Conservation (phyloP, 1,140 invertebrate genomes). For the Battus philenor region DNA sequence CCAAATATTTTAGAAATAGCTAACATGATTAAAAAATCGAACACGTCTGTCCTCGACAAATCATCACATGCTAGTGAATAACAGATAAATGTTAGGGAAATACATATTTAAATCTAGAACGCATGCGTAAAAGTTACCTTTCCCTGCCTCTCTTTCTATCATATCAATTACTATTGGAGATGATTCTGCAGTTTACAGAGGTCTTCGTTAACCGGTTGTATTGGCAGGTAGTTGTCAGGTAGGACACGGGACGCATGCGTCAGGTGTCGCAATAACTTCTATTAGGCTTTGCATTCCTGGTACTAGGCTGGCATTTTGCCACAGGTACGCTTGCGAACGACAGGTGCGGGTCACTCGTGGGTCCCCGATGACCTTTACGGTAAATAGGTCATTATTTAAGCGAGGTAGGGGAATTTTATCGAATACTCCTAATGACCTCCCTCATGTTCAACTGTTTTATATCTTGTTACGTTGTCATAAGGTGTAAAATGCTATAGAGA, state of each 20-base stretch:
- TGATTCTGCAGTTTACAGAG: slow-evolving; percentile 14
- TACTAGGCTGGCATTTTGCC: slow-evolving; percentile 74
- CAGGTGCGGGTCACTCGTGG: slow-evolving; percentile 54
- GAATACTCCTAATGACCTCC: too few relatives aligned
- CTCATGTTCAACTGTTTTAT: not conserved
- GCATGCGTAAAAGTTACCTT: slow-evolving; percentile 32
- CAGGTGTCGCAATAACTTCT: slow-evolving; percentile 48
- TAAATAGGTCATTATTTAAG: slow-evolving; percentile 6
- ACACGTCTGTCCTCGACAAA: too few relatives aligned
- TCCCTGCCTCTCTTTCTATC: slow-evolving; percentile 19
- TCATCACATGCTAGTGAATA: slow-evolving; percentile 24
- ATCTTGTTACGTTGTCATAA: not conserved
- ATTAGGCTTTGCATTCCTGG: slow-evolving; percentile 46
- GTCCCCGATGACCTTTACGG: slow-evolving; percentile 39
- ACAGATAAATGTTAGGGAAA: slow-evolving; percentile 23
- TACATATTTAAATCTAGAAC: slow-evolving; percentile 19
- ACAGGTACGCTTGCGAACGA: slow-evolving; percentile 69
- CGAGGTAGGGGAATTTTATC: not conserved
- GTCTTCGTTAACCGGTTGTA: slow-evolving; percentile 34
- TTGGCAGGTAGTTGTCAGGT: slow-evolving; percentile 56
- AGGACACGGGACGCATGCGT: slow-evolving; percentile 48
- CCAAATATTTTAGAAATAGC: too few relatives aligned
- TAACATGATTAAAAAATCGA: too few relatives aligned
- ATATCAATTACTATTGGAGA: slow-evolving; percentile 15
- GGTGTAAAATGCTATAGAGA: not conserved